Evolutionary conservation across 2,113 vertebrate species (phyloP).

Genomic region (Phyllopteryx taeniolatus): DNA sequence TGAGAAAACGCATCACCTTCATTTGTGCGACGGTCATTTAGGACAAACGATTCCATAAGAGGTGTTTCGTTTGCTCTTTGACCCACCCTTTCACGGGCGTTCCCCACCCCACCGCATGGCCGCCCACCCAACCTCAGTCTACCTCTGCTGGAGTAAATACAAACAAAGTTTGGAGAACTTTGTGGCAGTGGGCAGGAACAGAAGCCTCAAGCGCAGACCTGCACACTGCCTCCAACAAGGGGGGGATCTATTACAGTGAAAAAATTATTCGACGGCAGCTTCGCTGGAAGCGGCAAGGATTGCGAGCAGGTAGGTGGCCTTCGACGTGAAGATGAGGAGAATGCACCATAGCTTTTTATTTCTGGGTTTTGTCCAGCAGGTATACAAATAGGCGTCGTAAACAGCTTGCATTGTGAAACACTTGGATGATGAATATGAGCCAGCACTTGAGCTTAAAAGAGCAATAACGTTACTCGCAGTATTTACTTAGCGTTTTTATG

Average conservation of each 20-base stretch:
- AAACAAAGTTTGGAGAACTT: conserved; percentile 59
- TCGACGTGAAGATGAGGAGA: conserved; percentile 19
- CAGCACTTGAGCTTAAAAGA: conserved; percentile 1
- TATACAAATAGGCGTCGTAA: conserved; percentile 12
- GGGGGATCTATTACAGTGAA: conserved; percentile 72
- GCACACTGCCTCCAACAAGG: conserved; percentile 22
- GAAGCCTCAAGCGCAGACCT: conserved; percentile 50
- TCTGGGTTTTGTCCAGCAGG: conserved; percentile 5
- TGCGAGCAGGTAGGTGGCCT: conserved; percentile 69
- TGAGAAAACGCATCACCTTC: conserved; percentile 4
- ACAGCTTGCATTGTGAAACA: conserved; percentile 6
- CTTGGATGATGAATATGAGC: neutral
- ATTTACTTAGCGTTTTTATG: neutral
- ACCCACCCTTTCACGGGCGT: conserved; percentile 27
- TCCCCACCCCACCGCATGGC: conserved; percentile 16
- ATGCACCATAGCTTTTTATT: neutral
- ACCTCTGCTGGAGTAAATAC: conserved; percentile 48
- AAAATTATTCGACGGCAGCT: conserved; percentile 55
- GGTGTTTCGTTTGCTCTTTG: conserved; percentile 44
- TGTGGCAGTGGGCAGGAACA: conserved; percentile 59
- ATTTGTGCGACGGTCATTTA: conserved; percentile 5
- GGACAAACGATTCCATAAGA: conserved; percentile 12
- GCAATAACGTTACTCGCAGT: conserved; percentile 8
- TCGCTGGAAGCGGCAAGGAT: conserved; percentile 55
- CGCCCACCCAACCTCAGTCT: conserved; percentile 48